A percentile compares a stretch with the other conserved stretches of the same genome.
Evolutionary conservation across 2,888 invertebrate species (phyloP).

Genomic region (Notodonta ziczac): DNA sequence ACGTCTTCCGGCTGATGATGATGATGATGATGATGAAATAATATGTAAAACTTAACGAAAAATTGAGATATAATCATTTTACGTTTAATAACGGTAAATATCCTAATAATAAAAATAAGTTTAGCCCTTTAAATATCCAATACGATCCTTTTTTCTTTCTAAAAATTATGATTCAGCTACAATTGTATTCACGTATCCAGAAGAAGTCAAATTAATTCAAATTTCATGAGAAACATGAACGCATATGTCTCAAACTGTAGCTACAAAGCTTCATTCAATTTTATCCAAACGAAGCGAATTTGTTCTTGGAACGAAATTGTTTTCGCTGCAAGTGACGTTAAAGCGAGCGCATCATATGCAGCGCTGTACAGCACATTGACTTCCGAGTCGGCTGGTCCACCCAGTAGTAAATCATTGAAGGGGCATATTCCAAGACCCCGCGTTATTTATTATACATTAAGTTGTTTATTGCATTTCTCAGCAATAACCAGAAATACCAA

Average conservation of each 20-base stretch:
- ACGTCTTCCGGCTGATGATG: too few species aligned
- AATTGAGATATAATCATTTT: too few species aligned
- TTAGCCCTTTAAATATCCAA: too few species aligned
- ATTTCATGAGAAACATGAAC: neutral
- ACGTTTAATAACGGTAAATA: too few species aligned
- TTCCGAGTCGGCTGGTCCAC: conserved; percentile 43
- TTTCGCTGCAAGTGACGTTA: conserved; percentile 22
- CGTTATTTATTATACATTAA: conserved; percentile 13
- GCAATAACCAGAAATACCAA: conserved; percentile 49
- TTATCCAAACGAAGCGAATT: conserved; percentile 23
- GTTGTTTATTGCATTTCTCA: conserved; percentile 67
- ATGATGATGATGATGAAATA: too few species aligned
- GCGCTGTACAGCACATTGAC: conserved; percentile 26
- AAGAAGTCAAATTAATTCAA: neutral
- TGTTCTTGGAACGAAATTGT: conserved; percentile 30
- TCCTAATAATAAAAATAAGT: too few species aligned
- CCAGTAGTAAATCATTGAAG: conserved; percentile 58
- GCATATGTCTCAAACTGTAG: neutral
- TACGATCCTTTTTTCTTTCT: too few species aligned
- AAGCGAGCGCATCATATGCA: conserved; percentile 26
- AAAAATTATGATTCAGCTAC: neutral
- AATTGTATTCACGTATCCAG: neutral
- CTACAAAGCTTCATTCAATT: conserved; percentile 25
- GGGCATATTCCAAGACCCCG: conserved; percentile 45
- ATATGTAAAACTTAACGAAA: too few species aligned